Evolutionary conservation across 2,888 invertebrate species (phyloP).

Genomic region (Cactoblastis cactorum): DNA sequence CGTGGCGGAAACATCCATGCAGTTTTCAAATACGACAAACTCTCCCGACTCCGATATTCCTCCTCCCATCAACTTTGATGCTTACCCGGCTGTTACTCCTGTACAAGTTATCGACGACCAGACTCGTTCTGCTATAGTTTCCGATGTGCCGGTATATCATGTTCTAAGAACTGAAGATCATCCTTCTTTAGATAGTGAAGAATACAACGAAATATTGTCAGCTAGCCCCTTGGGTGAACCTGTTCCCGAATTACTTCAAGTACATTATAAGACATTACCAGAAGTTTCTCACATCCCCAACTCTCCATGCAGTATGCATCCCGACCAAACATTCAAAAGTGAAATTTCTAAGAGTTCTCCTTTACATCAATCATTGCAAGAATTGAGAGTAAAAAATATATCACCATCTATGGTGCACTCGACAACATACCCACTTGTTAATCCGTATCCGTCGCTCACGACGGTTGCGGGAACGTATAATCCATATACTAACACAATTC

Average conservation of each 20-base stretch:
- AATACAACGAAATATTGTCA: constrained; percentile 54
- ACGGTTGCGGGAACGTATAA: constrained; percentile 73
- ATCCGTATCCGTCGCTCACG: constrained; percentile 69
- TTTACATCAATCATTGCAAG: constrained; percentile 53
- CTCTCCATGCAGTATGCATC: constrained; percentile 69
- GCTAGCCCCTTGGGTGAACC: constrained; percentile 58
- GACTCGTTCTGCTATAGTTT: constrained; percentile 44
- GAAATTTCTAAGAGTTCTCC: constrained; percentile 37
- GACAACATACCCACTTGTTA: constrained; percentile 66
- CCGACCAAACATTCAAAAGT: constrained; percentile 53
- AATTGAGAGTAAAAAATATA: constrained; percentile 51
- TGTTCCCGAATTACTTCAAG: constrained; percentile 61
- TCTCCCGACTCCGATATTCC: constrained; percentile 64
- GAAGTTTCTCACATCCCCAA: constrained; percentile 70
- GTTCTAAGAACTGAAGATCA: constrained; percentile 51
- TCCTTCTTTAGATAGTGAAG: constrained; percentile 41
- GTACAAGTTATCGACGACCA: constrained; percentile 31
- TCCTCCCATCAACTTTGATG: constrained; percentile 70
- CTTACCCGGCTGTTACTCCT: constrained; percentile 47
- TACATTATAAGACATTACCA: constrained; percentile 65
- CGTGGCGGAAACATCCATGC: constrained; percentile 69
- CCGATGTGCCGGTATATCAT: constrained; percentile 60
- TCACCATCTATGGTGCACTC: constrained; percentile 64
- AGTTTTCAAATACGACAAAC: constrained; percentile 62
- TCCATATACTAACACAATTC: constrained; percentile 64